Evolutionary conservation across 2,888 invertebrate genomes (phyloP), one percentile per base, ranked within the genome.

Genomic region (Tenthredo livida): DNA sequence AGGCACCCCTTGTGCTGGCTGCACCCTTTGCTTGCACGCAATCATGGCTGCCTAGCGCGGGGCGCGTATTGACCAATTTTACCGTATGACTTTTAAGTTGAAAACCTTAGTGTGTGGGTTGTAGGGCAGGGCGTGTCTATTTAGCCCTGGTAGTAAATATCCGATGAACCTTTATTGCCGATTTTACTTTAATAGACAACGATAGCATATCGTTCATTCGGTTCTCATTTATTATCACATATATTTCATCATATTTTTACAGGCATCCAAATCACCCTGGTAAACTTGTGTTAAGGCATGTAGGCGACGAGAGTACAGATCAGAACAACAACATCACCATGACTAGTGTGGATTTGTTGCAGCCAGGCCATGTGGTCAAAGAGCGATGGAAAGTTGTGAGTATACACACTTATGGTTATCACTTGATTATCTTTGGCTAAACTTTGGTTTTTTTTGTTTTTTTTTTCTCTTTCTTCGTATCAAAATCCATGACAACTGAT

Each of bases 351-450:
- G 99, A 99, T 94, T 95, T 99, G 88, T 95, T 99, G 91, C 98
- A 98, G 94, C 98, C 98, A 58, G 99, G 98, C 82, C 98, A 99
- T 95, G 97, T 99, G 86, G 98, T 99, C 92, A 99, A 99, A 94
- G 99, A 99, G 93, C 95, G 99, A 93, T 99, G 99, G 99, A 99
- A 99, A 98, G 96, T 97, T 92, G 99, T 99, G 92, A 94, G 96
- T 92, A 67, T 92, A 67, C 58, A n/a, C n/a, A 61, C 9, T 61
- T 12, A 21, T 17, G 61, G n/a, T 15, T 50, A 75, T 58, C 40
- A 21, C 12, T 25, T 58, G n/a, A 65, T 61, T 61, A 37, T 6
- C 37, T 80, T 2, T 65, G 9, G 33, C 61, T 40, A 47, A 17
- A 37, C 37, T 0, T 37, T 29, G 29, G 1, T 29, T 29, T 4